These are phyloP conservation scores for Mythimna vitellina DNA, from an alignment of 2,888 invertebrate species.

Conservation along the genomic window DNA sequence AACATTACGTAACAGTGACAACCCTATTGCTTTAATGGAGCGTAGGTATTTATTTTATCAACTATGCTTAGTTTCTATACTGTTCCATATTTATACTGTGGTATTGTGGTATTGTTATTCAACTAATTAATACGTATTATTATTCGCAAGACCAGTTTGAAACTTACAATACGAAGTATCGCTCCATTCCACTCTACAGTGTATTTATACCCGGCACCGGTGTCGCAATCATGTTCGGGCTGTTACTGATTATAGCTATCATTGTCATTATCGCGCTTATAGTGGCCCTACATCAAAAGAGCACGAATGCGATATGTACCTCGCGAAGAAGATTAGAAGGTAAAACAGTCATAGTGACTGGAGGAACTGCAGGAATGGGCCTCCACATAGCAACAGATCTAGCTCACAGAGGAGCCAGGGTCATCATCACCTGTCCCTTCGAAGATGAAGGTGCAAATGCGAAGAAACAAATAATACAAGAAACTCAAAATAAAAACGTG, in stretches of 20 bases:
- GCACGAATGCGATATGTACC: slow-evolving; percentile 64
- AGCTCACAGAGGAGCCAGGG: slow-evolving; percentile 76
- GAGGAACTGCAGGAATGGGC: slow-evolving; percentile 81
- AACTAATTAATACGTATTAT: too few relatives aligned
- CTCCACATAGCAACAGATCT: slow-evolving; percentile 78
- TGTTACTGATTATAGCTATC: slow-evolving; percentile 33
- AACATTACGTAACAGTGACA: too few relatives aligned
- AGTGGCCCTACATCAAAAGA: slow-evolving; percentile 55
- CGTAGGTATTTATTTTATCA: too few relatives aligned
- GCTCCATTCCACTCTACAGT: slow-evolving; percentile 17
- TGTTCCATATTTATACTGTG: too few relatives aligned
- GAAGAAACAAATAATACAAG: slow-evolving; percentile 90
- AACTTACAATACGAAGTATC: background rate
- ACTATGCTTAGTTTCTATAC: too few relatives aligned
- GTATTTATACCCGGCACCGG: background rate
- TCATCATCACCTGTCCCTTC: slow-evolving; percentile 80
- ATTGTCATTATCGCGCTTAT: slow-evolving; percentile 42
- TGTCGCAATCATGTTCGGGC: slow-evolving; percentile 31
- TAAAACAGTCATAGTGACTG: slow-evolving; percentile 72
- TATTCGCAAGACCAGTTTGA: background rate
- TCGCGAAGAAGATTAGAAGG: slow-evolving; percentile 61
- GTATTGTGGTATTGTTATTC: too few relatives aligned
- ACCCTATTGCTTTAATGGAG: too few relatives aligned
- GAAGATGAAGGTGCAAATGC: slow-evolving; percentile 74
- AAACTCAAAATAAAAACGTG: slow-evolving; percentile 92